A percentile compares a stretch with the other conserved stretches of the same genome.
Conservation (phyloP, 2,888 invertebrate species). For the Bhutanitis thaidina region DNA sequence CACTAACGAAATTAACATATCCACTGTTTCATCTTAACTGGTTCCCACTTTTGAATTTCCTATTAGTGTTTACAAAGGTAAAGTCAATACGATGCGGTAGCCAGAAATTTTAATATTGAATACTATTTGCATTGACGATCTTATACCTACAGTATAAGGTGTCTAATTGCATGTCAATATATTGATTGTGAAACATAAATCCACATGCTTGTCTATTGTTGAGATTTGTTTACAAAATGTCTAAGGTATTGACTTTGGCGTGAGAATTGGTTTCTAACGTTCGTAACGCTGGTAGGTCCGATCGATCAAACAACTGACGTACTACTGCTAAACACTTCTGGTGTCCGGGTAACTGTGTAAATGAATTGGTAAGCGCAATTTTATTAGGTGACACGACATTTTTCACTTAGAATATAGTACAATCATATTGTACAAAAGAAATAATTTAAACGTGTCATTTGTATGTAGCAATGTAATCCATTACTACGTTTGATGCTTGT, state of each 20-base stretch:
- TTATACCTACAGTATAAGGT: slow-evolving; percentile 17
- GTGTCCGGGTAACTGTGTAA: slow-evolving; percentile 23
- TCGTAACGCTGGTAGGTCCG: slow-evolving; percentile 71
- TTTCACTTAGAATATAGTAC: slow-evolving; percentile 2
- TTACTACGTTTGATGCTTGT: slow-evolving; percentile 15
- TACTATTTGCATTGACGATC: slow-evolving; percentile 19
- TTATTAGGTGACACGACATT: slow-evolving; percentile 17
- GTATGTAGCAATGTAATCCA: slow-evolving; percentile 6
- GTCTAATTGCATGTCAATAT: slow-evolving; percentile 27
- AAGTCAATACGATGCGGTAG: slow-evolving; percentile 67
- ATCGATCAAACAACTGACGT: slow-evolving; percentile 62
- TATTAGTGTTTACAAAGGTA: slow-evolving; percentile 77
- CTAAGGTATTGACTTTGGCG: slow-evolving; percentile 71
- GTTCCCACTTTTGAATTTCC: slow-evolving; percentile 76
- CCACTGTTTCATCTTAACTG: slow-evolving; percentile 74
- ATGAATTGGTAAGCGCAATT: slow-evolving; percentile 24
- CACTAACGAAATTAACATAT: slow-evolving; percentile 67
- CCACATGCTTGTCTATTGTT: slow-evolving; percentile 56
- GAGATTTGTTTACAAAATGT: slow-evolving; percentile 70
- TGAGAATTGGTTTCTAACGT: slow-evolving; percentile 75
- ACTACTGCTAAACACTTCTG: slow-evolving; percentile 57
- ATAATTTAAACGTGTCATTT: slow-evolving; percentile 14
- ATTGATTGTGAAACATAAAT: slow-evolving; percentile 50
- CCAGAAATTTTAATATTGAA: slow-evolving; percentile 47
- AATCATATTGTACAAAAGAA: too few species aligned